Percentiles rank a stretch among this genome's conserved stretches.
Conservation (phyloP, 2,888 invertebrate species). For the Frankliniella intonsa region DNA sequence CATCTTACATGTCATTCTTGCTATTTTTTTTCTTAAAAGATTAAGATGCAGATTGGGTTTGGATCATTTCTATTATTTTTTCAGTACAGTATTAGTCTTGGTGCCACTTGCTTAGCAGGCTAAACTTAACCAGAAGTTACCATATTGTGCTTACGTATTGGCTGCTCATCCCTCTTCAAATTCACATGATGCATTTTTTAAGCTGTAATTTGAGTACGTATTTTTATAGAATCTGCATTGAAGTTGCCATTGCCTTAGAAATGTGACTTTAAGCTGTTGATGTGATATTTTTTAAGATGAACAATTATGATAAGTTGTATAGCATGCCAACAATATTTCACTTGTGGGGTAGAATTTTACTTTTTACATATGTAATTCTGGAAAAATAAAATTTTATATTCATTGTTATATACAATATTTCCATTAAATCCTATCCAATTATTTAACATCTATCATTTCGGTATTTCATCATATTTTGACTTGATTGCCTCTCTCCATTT, state of each 20-base stretch:
- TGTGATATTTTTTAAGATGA: no score
- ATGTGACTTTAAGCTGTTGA: no score
- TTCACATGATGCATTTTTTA: no score
- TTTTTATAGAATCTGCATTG: no score
- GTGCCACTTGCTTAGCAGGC: not conserved
- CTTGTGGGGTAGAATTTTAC: not conserved
- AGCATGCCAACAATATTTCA: not conserved
- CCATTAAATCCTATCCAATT: not conserved
- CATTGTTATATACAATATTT: not conserved
- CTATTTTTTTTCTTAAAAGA: not conserved
- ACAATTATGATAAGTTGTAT: no score
- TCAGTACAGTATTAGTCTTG: constrained; percentile 18
- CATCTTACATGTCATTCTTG: not conserved
- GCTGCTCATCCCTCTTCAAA: no score
- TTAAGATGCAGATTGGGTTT: not conserved
- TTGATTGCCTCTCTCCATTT: not conserved
- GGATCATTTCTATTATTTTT: not conserved
- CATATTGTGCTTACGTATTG: not conserved
- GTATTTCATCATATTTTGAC: not conserved
- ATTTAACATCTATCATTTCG: not conserved
- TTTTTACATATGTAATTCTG: not conserved
- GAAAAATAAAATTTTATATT: constrained; percentile 10
- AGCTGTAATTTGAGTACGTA: no score
- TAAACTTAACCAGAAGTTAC: not conserved
- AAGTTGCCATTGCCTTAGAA: no score